A percentile compares a stretch with the other conserved stretches of the same genome.
Evolutionary conservation across 2,113 vertebrate genomes (phyloP).

Genomic region (Gasterosteus nipponicus): DNA sequence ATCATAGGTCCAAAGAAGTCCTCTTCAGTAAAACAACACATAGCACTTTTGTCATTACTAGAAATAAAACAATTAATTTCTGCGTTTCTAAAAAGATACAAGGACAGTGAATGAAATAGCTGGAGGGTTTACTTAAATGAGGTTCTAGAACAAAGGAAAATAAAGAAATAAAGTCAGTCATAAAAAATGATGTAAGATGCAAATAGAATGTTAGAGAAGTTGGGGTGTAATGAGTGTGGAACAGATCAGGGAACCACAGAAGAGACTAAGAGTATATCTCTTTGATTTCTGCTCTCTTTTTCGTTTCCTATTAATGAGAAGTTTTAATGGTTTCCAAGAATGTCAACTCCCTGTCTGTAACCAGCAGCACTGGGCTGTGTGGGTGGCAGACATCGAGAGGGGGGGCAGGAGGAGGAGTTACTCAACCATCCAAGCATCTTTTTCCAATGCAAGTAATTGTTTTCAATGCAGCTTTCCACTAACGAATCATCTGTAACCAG

Average conservation of each 20-base stretch:
- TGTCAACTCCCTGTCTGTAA: slow-evolving; percentile 65
- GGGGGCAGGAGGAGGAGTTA: slow-evolving; percentile 18
- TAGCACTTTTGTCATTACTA: neutral
- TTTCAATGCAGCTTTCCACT: slow-evolving; percentile 42
- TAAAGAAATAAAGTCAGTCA: slow-evolving; percentile 11
- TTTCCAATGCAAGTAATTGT: slow-evolving; percentile 48
- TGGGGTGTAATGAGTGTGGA: slow-evolving; percentile 36
- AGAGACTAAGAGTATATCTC: slow-evolving; percentile 41
- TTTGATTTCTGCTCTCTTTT: slow-evolving; percentile 66
- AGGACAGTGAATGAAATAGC: slow-evolving; percentile 9
- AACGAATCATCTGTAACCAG: slow-evolving; percentile 48
- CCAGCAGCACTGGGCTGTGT: slow-evolving; percentile 46
- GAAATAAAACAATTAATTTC: slow-evolving; percentile 4
- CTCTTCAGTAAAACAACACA: neutral
- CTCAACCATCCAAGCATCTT: neutral
- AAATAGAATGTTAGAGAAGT: slow-evolving; percentile 36
- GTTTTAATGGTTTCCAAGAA: slow-evolving; percentile 64
- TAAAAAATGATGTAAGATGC: slow-evolving; percentile 13
- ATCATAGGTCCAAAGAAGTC: neutral
- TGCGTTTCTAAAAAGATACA: slow-evolving; percentile 18
- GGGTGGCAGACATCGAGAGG: slow-evolving; percentile 46
- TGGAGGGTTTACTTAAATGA: slow-evolving; percentile 44
- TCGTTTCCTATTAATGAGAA: slow-evolving; percentile 62
- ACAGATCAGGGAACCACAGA: slow-evolving; percentile 46
- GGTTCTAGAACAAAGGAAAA: slow-evolving; percentile 32